phyloP scores from a whole-genome alignment of 2,113 vertebrate genomes.

The Lepisosteus oculatus region DNA sequence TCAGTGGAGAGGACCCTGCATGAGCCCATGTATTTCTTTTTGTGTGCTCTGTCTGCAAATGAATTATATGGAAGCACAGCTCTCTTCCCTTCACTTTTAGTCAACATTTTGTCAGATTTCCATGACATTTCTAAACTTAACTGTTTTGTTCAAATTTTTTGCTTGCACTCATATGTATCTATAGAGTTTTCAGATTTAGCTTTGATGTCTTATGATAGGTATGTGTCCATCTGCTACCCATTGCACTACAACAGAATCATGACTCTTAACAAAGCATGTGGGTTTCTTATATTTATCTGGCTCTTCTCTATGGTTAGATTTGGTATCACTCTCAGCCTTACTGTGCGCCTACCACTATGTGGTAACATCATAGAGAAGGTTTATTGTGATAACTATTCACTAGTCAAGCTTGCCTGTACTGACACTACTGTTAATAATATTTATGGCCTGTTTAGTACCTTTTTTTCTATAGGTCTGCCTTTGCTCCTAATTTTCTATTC shows the following conservation, averaged over 20 bases:
- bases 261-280: constrained; percentile 7
- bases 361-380: constrained; percentile 9
- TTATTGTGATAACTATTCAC: constrained; percentile 1
- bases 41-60: constrained; percentile 17
- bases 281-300: neutral
- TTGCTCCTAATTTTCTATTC: constrained; percentile 18
- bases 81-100: neutral
- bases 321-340: constrained; percentile 5
- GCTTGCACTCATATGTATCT: constrained; percentile 11
- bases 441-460: constrained; percentile 4
- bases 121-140: neutral
- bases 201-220: constrained; percentile 33
- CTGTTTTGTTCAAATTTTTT: constrained; percentile 23
- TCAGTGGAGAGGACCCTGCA: constrained; percentile 13
- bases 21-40: constrained; percentile 26
- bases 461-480: neutral
- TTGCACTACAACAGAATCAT: constrained; percentile 30
- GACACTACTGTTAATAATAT: neutral
- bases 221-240: constrained; percentile 29
- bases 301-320: neutral
- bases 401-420: constrained; percentile 3
- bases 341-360: constrained; percentile 12
- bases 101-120: neutral
- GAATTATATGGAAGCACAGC: constrained; percentile 12
- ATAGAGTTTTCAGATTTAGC: constrained; percentile 6